Evolutionary conservation across 2,797 vertebrate genomes (phyloP).

Genomic region (Ctenosaura bakeri): DNA sequence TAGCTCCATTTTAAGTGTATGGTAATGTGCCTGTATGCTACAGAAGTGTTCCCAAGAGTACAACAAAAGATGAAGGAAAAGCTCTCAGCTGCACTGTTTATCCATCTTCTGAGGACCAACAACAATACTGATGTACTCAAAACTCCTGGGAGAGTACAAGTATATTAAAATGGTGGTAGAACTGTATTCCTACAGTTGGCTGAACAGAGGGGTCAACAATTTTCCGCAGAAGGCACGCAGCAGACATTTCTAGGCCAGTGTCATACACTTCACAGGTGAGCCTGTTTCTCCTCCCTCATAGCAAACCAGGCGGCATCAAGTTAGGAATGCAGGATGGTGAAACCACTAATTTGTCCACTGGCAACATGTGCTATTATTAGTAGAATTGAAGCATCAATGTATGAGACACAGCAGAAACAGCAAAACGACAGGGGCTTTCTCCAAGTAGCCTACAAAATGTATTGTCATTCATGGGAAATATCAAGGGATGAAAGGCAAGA

Average conservation of each 20-base stretch:
- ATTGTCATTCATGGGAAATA: background rate
- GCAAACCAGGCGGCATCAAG: background rate
- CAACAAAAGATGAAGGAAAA: constrained; percentile 8
- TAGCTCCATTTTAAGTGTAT: constrained; percentile 10
- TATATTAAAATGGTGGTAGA: constrained; percentile 14
- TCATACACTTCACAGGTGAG: background rate
- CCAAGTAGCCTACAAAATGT: background rate
- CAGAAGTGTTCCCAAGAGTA: constrained; percentile 17
- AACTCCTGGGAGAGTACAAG: background rate
- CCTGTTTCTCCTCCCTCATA: background rate
- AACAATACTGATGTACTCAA: constrained; percentile 20
- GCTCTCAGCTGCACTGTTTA: constrained; percentile 13
- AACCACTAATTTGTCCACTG: background rate
- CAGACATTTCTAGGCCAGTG: background rate
- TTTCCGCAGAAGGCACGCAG: background rate
- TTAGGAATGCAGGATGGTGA: background rate
- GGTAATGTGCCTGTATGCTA: background rate
- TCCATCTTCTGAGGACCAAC: constrained; percentile 5
- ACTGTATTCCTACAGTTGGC: background rate
- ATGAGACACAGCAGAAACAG: background rate
- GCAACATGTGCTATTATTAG: background rate
- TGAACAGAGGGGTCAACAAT: background rate
- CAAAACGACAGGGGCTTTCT: background rate
- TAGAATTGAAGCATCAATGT: background rate
- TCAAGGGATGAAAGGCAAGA: background rate